Base-by-base conservation (phyloP, 2,113 vertebrate genomes). In the Oreotrochilus melanogaster region DNA sequence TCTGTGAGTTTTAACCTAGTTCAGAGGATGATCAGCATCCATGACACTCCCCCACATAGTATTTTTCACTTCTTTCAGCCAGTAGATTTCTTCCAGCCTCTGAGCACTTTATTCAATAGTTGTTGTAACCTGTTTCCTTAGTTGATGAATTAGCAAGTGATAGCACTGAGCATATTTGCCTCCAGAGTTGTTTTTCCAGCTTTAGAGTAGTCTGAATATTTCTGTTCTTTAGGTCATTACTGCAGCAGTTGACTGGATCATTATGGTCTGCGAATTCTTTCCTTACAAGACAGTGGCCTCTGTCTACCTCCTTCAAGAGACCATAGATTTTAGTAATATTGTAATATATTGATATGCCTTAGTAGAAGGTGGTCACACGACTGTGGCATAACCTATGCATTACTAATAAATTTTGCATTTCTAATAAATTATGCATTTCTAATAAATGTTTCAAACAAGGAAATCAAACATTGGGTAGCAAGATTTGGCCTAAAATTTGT, bases 41-140 rank as follows among this genome's bases (percentile, higher is more conserved):
- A 39, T 1, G 0, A 3, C 5, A 14, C 7, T 61, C 42, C 25
- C 14, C 61, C 42, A 70, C 1, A 13, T 42, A 61, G 5, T 13
- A 7, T 73, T 85, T 74, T 66, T 66, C 7, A 14, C 21, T 72
- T 51, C 37, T 71, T 78, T 31, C 24, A 64, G 23, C 2, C 11
- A n/a, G 9, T 16, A 61, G 25, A 53, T 47, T 12, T 10, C 3
- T 60, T 47, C 25, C 10, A 71, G 18, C 21, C 28, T 70, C 30
- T 27, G 16, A 81, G 33, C 10, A 30, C 10, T 72, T 86, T 23
- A 33, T 72, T 78, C 43, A 78, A 54, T 39, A 78, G 7, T 16
- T 73, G 15, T 23, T 65, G 22, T 28, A 87, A 42, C 18, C 11
- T 47, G 3, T 48, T 83, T 5, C 18, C 18, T 5, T 28, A 27